Percentiles rank a stretch among this genome's conserved stretches.
phyloP scores from a whole-genome alignment of 2,888 invertebrate genomes.

The Agrilus cyanescens region DNA sequence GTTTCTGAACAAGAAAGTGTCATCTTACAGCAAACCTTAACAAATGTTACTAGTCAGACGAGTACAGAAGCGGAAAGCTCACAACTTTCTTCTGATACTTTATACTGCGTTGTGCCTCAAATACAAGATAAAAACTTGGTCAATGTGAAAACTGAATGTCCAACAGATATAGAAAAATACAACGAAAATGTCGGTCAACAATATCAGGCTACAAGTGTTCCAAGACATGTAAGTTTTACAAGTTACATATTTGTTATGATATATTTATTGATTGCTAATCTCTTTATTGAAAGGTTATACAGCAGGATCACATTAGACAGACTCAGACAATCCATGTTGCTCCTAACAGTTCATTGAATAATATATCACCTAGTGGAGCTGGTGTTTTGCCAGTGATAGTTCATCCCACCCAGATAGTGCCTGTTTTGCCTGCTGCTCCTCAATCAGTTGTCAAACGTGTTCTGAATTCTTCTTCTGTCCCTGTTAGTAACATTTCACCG shows the following conservation, averaged over 20 bases:
- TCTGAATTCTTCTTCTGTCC: constrained; percentile 20
- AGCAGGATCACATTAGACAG: constrained; percentile 28
- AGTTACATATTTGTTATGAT: background rate
- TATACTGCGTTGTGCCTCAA: constrained; percentile 33
- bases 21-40: constrained; percentile 31
- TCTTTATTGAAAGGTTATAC: constrained; percentile 23
- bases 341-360: constrained; percentile 24
- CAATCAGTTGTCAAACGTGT: constrained; percentile 32
- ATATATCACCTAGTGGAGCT: constrained; percentile 23
- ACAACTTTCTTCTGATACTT: constrained; percentile 21
- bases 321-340: constrained; percentile 24
- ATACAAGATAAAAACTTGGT: constrained; percentile 51
- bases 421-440: constrained; percentile 48
- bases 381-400: constrained; percentile 57
- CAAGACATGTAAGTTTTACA: constrained; percentile 23
- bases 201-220: constrained; percentile 12
- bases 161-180: constrained; percentile 33
- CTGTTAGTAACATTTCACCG: constrained; percentile 19
- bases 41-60: constrained; percentile 22
- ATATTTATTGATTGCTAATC: background rate
- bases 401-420: constrained; percentile 68
- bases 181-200: constrained; percentile 24
- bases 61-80: constrained; percentile 20
- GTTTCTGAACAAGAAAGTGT: constrained; percentile 36
- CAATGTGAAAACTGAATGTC: constrained; percentile 49